Base-by-base conservation (phyloP, 2,797 vertebrate species). In the Chelon auratus region DNA sequence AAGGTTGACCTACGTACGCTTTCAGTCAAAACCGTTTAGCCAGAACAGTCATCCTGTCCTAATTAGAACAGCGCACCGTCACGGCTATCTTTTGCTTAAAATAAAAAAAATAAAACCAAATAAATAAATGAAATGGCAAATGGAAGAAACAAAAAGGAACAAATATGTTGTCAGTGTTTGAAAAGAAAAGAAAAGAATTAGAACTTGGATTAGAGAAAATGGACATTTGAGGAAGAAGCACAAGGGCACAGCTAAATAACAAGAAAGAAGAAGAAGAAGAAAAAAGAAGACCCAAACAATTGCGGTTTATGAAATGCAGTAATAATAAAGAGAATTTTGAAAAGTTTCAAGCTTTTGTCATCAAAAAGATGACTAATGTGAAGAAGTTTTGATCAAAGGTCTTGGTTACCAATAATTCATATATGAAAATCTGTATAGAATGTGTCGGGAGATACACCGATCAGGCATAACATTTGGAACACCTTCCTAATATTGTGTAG, bases 11-110 rank as follows among this genome's bases (percentile, higher is more conserved):
- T 57, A 47, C 15, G 17, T 0, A 1, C 43, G 10, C 36, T 64
- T 71, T 60, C 14, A 60, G 4, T 57, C 17, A 52, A 55, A 20
- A 43, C 42, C 59, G 18, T 60, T 69, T n/a, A 68, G 61, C 47
- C 6, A 62, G 53, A 30, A 40, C 12, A 54, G 13, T 48, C 30
- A 37, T 60, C 47, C 30, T 55, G 11, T 24, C 33, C 24, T 30
- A 26, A 37, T 75, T 58, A 54, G 53, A 33, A 33, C 39, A 20
- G 57, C 13, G n/a, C 20, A 14, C 26, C 5, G 30, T 4, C 30
- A 4, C 6, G 3, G 26, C 43, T 53, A 26, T 2, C 1, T 43
- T 36, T 43, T 33, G 33, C 1, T 0, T 0, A 15, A 47, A 33
- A 33, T 8, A 33, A 33, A 33, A 7, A 7, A 33, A 33, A 33